These are phyloP conservation scores for Pristionchus arcanus DNA, from an alignment of 2,888 invertebrate species.

Conservation along the genomic window DNA sequence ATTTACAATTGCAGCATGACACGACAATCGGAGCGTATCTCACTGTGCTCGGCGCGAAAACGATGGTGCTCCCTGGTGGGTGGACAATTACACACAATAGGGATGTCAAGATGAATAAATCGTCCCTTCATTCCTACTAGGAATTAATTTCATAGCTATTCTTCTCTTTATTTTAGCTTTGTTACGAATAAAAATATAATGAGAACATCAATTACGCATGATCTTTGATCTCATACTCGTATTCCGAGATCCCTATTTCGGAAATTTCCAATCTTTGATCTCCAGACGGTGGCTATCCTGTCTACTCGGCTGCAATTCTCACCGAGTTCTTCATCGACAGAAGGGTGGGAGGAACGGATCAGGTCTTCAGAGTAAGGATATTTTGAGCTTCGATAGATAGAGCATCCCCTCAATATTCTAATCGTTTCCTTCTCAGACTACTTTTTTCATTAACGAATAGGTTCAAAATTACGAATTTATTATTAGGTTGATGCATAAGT, in stretches of 20 bases:
- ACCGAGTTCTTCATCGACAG: conserved; percentile 33
- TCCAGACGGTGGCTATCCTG: conserved; percentile 19
- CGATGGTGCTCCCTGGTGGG: not conserved
- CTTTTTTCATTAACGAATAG: no score
- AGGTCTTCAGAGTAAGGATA: not conserved
- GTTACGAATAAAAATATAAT: no score
- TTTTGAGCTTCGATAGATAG: no score
- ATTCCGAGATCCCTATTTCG: not conserved
- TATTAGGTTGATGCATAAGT: no score
- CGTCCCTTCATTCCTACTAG: no score
- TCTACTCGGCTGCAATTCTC: conserved; percentile 14
- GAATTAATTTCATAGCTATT: no score
- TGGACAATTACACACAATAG: not conserved
- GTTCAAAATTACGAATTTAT: no score
- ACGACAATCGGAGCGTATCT: conserved; percentile 1
- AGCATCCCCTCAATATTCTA: no score
- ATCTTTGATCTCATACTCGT: not conserved
- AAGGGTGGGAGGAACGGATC: not conserved
- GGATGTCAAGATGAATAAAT: no score
- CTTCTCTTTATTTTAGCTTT: no score
- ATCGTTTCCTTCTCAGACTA: no score
- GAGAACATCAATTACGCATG: no score
- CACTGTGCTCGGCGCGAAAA: conserved; percentile 33
- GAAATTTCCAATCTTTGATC: conserved; percentile 12
- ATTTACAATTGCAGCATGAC: conserved; percentile 27